These are phyloP conservation scores for Rhinopomastus cyanomelas DNA, from an alignment of 2,113 vertebrate genomes.

Conservation along the genomic window DNA sequence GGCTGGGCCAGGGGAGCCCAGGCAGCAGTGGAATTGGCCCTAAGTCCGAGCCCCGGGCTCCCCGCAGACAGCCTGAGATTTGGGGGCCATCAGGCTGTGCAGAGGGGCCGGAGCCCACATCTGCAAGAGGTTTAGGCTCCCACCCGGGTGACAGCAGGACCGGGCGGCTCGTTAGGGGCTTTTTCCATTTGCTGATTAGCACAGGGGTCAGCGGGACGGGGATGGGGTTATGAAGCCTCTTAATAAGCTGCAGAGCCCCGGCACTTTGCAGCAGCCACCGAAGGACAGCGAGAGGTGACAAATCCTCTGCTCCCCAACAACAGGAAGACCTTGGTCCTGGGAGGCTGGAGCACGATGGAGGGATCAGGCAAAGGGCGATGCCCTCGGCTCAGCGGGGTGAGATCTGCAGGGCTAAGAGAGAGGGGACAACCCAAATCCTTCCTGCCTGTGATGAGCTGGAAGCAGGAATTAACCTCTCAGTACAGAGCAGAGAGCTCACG, in stretches of 20 bases:
- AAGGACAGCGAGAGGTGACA: background rate
- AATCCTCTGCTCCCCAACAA: fast-evolving
- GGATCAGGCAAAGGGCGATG: background rate
- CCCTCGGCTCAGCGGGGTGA: fast-evolving
- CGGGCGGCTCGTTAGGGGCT: conserved; percentile 37
- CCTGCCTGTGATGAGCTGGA: background rate
- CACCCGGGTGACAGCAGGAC: conserved; percentile 56
- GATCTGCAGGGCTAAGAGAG: background rate
- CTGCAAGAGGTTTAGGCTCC: conserved; percentile 71
- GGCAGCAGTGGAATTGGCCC: conserved; percentile 65
- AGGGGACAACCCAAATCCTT: fast-evolving
- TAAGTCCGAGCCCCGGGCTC: conserved; percentile 64
- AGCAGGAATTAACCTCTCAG: background rate
- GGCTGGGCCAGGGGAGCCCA: conserved; percentile 36
- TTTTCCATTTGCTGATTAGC: conserved; percentile 51
- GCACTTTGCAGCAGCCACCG: background rate
- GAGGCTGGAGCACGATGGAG: background rate
- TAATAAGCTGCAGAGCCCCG: background rate
- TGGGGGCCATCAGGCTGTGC: conserved; percentile 66
- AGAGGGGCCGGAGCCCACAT: conserved; percentile 72
- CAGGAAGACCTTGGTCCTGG: fast-evolving
- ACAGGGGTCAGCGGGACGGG: background rate
- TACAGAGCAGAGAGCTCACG: fast-evolving
- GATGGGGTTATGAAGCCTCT: conserved; percentile 15
- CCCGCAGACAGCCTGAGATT: conserved; percentile 69